Base-by-base conservation (phyloP, 1,140 invertebrate genomes). In the Saccostrea echinata region DNA sequence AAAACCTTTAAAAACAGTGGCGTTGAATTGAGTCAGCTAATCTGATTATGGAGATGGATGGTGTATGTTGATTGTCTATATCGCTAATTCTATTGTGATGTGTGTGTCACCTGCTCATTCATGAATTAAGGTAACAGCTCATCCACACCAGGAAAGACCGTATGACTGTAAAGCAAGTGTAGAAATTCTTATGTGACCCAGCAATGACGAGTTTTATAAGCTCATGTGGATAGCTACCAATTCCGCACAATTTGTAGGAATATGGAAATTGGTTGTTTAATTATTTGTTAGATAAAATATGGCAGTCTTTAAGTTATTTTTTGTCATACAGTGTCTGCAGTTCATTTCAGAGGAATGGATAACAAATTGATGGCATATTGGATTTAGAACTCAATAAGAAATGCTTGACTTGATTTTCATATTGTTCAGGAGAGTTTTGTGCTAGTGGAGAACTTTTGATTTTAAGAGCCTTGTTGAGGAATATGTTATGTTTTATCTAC, bases 241-340 rank as follows among this genome's bases (percentile, higher is more conserved):
- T 33, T 13, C 68, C 12, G 24, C 30, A 13, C n/a, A 71, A 27
- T 33, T 24, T 30, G 27, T 27, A 0, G 1, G 68, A 71, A 71
- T 71, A 71, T 71, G 68, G 68, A 71, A 71, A 71, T 71, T 71
- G 68, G 68, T 71, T 71, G 68, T 71, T 71, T 71, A 71, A 30
- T 71, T 24, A 12, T 30, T 43, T 71, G 12, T 33, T 30, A 71
- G 68, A 71, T 71, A 71, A 71, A 71, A 33, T 27, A 71, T 71
- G 68, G 27, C 9, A 71, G 68, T 11, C 16, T 61, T 61, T 61
- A 18, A 61, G 2, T 3, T 4, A 57, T 16, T 57, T 16, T 21
- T 18, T 57, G 21, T 57, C 27, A 30, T 16, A 71, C 64, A 68
- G 27, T 21, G 64, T 68, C n/a, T 24, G 16, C 11, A 24, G 68